Percentiles rank a stretch among this genome's conserved stretches.
Evolutionary conservation across 1,140 invertebrate species (phyloP).

Genomic region (Hermetia illucens): DNA sequence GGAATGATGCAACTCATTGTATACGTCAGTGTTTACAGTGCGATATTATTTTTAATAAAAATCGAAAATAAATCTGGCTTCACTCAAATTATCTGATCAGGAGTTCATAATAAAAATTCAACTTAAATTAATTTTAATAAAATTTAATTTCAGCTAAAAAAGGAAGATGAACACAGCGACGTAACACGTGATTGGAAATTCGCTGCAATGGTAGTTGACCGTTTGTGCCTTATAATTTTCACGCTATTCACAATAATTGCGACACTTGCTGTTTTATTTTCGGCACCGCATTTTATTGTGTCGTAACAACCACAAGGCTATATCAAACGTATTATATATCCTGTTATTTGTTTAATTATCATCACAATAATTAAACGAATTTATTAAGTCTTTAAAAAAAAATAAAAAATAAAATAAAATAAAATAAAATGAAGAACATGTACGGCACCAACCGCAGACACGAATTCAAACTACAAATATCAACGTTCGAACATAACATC

Average conservation of each 20-base stretch:
- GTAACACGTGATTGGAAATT: conserved; percentile 97
- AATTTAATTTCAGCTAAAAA: conserved; percentile 50
- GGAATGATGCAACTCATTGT: too few relatives aligned
- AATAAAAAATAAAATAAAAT: too few relatives aligned
- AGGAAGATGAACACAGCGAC: conserved; percentile 75
- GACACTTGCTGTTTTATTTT: conserved; percentile 88
- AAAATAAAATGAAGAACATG: too few relatives aligned
- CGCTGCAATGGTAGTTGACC: conserved; percentile 98
- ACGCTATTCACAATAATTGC: conserved; percentile 94
- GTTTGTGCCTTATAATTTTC: conserved; percentile 97
- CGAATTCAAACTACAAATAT: too few relatives aligned
- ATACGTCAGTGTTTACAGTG: too few relatives aligned
- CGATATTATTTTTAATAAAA: too few relatives aligned
- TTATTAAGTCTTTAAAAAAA: too few relatives aligned
- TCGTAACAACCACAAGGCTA: conserved; percentile 4
- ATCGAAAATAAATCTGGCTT: too few relatives aligned
- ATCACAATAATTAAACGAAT: not conserved
- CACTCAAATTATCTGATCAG: too few relatives aligned
- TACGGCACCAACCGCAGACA: too few relatives aligned
- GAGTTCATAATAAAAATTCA: not conserved
- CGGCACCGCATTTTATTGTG: conserved; percentile 74
- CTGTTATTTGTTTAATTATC: not conserved
- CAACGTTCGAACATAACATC: too few relatives aligned
- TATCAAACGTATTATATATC: not conserved
- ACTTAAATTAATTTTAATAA: not conserved